These are phyloP conservation scores for Hirtodrosophila confusa DNA, from an alignment of 2,888 invertebrate genomes.

Conservation along the genomic window DNA sequence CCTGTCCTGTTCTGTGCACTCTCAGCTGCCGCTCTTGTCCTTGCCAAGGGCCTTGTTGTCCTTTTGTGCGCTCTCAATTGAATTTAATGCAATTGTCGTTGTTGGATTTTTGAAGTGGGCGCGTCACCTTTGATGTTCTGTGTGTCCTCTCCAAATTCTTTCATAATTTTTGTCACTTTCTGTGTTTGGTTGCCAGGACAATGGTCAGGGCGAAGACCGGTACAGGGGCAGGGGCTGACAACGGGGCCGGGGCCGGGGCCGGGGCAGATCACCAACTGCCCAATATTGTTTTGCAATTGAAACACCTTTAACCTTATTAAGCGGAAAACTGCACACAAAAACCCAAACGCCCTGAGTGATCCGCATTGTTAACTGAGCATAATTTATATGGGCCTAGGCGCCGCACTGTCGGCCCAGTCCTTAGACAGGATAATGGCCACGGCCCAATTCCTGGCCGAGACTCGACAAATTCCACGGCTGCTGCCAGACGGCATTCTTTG, in stretches of 20 bases:
- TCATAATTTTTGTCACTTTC: slow-evolving; percentile 71
- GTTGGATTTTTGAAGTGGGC: slow-evolving; percentile 59
- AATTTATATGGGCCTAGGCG: slow-evolving; percentile 71
- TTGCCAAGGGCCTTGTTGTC: slow-evolving; percentile 7
- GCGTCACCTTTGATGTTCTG: slow-evolving; percentile 69
- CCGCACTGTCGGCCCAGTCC: slow-evolving; percentile 48
- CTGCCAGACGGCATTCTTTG: no score
- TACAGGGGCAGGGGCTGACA: neutral
- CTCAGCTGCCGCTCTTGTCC: slow-evolving; percentile 34
- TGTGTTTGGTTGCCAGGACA: slow-evolving; percentile 39
- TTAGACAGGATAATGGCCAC: slow-evolving; percentile 4
- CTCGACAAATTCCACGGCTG: slow-evolving; percentile 7
- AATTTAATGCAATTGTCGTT: slow-evolving; percentile 68
- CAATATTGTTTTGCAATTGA: slow-evolving; percentile 68
- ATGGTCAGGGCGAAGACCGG: slow-evolving; percentile 22
- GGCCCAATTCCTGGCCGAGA: slow-evolving; percentile 13
- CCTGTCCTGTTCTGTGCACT: slow-evolving; percentile 14
- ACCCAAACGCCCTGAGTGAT: slow-evolving; percentile 34
- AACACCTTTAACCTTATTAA: slow-evolving; percentile 74
- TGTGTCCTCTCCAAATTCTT: slow-evolving; percentile 53
- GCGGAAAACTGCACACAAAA: slow-evolving; percentile 64
- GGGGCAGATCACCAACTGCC: slow-evolving; percentile 19
- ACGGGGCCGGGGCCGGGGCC: neutral
- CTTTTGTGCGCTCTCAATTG: slow-evolving; percentile 46
- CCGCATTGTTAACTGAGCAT: slow-evolving; percentile 64